phyloP scores from a whole-genome alignment of 2,797 vertebrate genomes.

The Gobionotothen gibberifrons region DNA sequence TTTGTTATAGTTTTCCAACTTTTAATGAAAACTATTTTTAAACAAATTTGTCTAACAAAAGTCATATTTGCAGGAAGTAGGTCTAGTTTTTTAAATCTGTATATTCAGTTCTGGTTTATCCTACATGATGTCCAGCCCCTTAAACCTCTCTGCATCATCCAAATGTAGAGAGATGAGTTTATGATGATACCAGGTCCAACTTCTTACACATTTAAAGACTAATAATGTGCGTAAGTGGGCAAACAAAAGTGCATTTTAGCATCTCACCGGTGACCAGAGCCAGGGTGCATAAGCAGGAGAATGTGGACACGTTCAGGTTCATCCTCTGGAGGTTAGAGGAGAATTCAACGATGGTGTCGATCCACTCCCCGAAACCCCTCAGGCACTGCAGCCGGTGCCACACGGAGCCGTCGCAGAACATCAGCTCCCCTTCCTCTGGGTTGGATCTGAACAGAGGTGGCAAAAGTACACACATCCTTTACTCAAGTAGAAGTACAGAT shows the following conservation, averaged over 20 bases:
- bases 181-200: too few relatives aligned
- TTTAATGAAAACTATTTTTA: too few relatives aligned
- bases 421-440: constrained; percentile 93
- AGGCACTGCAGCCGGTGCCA: constrained; percentile 94
- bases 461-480: too few relatives aligned
- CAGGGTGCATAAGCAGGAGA: constrained; percentile 94
- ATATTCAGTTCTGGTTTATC: too few relatives aligned
- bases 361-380: constrained; percentile 97
- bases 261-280: constrained; percentile 94
- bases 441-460: constrained; percentile 87
- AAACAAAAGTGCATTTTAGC: neutral
- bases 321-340: constrained; percentile 94
- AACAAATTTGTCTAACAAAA: too few relatives aligned
- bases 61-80: too few relatives aligned
- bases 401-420: constrained; percentile 97
- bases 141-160: neutral
- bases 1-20: too few relatives aligned
- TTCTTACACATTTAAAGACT: neutral
- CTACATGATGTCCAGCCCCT: too few relatives aligned
- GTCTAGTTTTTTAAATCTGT: too few relatives aligned
- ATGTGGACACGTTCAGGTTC: constrained; percentile 95
- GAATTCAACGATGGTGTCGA: constrained; percentile 96
- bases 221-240: neutral
- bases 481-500: too few relatives aligned
- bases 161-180: neutral